Evolutionary conservation across 1,140 invertebrate genomes (phyloP).

Genomic region (Pseudomyrmex sp.): DNA sequence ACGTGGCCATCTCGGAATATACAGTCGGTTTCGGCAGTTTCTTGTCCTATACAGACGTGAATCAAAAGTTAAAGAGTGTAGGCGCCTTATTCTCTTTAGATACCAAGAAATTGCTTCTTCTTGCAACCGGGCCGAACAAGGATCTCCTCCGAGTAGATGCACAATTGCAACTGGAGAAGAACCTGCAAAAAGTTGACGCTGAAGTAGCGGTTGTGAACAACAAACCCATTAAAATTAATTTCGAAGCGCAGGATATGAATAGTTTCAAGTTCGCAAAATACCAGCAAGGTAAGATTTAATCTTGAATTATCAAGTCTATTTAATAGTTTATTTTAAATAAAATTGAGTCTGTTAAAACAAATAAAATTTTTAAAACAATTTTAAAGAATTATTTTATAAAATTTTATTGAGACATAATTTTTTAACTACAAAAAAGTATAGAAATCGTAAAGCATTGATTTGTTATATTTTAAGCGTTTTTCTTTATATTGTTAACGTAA

Average conservation of each 20-base stretch:
- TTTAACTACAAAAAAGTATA: not conserved
- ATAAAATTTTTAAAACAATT: no score
- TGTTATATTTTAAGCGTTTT: no score
- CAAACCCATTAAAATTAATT: conserved; percentile 82
- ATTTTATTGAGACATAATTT: not conserved
- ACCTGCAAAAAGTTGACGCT: conserved; percentile 84
- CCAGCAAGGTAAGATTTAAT: conserved; percentile 83
- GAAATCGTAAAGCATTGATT: no score
- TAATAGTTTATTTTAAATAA: no score
- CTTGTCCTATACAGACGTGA: conserved; percentile 79
- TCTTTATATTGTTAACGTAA: not conserved
- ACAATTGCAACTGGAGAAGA: conserved; percentile 82
- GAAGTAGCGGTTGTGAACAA: conserved; percentile 84
- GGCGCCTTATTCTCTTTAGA: conserved; percentile 82
- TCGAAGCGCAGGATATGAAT: conserved; percentile 86
- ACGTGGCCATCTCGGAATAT: conserved; percentile 73
- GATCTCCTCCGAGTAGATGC: conserved; percentile 85
- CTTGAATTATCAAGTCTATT: not conserved
- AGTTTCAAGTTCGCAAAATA: conserved; percentile 85
- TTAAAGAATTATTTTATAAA: no score
- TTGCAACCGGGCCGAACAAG: conserved; percentile 85
- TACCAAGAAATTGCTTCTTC: conserved; percentile 80
- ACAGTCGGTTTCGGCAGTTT: conserved; percentile 79
- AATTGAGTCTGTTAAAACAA: no score
- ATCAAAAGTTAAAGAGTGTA: conserved; percentile 80